Percentiles rank a stretch among this genome's conserved stretches.
Evolutionary conservation across 2,797 vertebrate species (phyloP).

Genomic region (Naso thynnoides): DNA sequence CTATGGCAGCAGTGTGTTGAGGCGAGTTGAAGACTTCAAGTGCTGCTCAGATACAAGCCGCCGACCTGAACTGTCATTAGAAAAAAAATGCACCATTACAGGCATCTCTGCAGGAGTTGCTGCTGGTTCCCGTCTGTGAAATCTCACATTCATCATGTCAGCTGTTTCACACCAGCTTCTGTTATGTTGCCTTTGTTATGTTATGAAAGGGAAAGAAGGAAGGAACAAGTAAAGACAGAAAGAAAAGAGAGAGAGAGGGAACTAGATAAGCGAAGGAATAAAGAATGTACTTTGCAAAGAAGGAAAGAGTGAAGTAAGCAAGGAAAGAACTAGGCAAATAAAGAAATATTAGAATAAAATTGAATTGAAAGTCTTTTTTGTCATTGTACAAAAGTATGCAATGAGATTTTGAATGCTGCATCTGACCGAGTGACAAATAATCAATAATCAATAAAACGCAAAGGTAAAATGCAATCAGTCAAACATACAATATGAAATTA

Average conservation of each 20-base stretch:
- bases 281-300: not conserved
- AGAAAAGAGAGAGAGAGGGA: not conserved
- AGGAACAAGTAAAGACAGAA: too few species aligned
- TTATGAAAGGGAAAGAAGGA: too few species aligned
- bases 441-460: too few species aligned
- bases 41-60: constrained; percentile 84
- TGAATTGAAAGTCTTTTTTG: too few species aligned
- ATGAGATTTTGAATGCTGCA: too few species aligned
- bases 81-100: not conserved
- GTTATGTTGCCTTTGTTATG: too few species aligned
- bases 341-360: too few species aligned
- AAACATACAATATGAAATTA: too few species aligned
- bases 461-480: too few species aligned
- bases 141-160: not conserved
- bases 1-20: constrained; percentile 86
- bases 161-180: not conserved
- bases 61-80: not conserved
- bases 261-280: not conserved
- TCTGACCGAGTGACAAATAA: too few species aligned
- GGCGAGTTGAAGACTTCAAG: constrained; percentile 91
- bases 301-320: not conserved
- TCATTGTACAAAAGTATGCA: too few species aligned
- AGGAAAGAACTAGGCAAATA: not conserved
- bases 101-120: not conserved
- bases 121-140: not conserved